Evolutionary conservation across 2,888 invertebrate genomes (phyloP), one percentile per base, ranked within the genome.

Genomic region (Nymphalis urticae): DNA sequence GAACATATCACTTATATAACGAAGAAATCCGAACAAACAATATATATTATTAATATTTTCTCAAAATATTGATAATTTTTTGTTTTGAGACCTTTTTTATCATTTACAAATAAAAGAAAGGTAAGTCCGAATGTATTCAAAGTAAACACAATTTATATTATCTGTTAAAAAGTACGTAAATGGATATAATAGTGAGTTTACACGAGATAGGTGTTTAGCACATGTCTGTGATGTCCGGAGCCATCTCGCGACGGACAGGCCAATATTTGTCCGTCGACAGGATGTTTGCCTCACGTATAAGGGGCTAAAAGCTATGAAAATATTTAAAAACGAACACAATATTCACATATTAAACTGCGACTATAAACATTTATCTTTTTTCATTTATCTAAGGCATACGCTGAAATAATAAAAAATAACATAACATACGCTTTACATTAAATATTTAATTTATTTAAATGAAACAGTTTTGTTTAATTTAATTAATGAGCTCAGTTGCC

Each of bases 261-360:
- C 82, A 89, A 91, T 92, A 88, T 92, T 92, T 90, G 87, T 76
- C 77, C 70, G 54, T 58, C 76, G 83, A 79, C 91, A 91, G 92
- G 92, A 92, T 92, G 92, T 92, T 92, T 91, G 86, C 82, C 72
- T 75, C 79, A 77, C 82, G 80, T 79, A 86, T 87, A 86, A 81
- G 83, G 78, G 77, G 79, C 88, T 89, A 88, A 90, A 87, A 89
- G 85, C 81, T 82, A 83, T 86, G 83, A 82, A 85, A 89, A 90
- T 86, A 87, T 88, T 86, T 84, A 79, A 80, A 84, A 82, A 80
- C 77, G 75, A 80, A 81, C 13, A 42, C 42, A 13, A 79, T 79
- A 77, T 79, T 83, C 78, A 79, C 80, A 73, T 76, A 78, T 42
- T 78, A 84, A 81, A 84, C 79, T 79, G 64, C 67, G 72, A 60